phyloP scores from a whole-genome alignment of 2,888 invertebrate species.

The Erebia ligea region DNA sequence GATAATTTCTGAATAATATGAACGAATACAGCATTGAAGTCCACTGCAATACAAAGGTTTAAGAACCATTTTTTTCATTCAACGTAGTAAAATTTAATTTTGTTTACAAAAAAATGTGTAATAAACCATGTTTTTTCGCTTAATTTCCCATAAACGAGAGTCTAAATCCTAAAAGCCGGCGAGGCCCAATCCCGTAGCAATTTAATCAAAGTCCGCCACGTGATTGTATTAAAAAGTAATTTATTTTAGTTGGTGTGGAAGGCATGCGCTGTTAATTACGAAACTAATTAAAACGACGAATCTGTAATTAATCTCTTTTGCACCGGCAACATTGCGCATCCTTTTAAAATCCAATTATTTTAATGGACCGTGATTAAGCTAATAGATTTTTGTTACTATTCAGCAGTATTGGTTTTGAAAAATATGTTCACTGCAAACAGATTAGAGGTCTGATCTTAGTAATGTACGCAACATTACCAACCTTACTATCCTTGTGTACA shows the following conservation, averaged over 20 bases:
- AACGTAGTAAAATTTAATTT: not conserved
- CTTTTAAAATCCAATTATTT: constrained; percentile 36
- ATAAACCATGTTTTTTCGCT: constrained; percentile 6
- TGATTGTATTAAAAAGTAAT: constrained; percentile 79
- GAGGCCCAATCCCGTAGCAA: constrained; percentile 42
- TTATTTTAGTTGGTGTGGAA: constrained; percentile 73
- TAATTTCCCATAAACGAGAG: not conserved
- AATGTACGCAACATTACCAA: no score
- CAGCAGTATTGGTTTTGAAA: not conserved
- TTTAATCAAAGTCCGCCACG: constrained; percentile 61
- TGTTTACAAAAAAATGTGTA: not conserved
- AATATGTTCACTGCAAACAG: not conserved
- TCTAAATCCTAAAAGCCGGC: constrained; percentile 12
- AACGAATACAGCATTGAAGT: no score
- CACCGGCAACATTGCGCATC: constrained; percentile 40
- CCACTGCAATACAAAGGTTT: no score
- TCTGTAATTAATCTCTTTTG: constrained; percentile 73
- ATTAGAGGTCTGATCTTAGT: no score
- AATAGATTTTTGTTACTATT: constrained; percentile 19
- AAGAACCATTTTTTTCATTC: no score
- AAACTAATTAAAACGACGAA: constrained; percentile 81
- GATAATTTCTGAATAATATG: no score
- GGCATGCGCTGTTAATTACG: constrained; percentile 75
- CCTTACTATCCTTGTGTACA: no score
- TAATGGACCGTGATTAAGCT: constrained; percentile 33